Evolutionary conservation across 2,888 invertebrate species (phyloP), one percentile per base, ranked within the genome.

Genomic region (Lasioglossum oenotherae): DNA sequence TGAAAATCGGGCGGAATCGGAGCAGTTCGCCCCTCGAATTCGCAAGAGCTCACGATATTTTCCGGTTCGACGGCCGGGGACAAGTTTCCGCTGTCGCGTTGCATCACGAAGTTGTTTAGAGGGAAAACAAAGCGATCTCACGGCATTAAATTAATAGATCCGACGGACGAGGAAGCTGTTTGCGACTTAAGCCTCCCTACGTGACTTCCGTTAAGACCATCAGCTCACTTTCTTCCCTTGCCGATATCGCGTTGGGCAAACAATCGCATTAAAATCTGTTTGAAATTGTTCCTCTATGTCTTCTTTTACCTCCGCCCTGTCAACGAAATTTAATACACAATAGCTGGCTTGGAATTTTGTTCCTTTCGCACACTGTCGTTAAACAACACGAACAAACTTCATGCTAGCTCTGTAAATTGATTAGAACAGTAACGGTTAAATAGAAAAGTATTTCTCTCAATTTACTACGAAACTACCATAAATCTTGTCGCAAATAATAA

Each of bases 221-320:
- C 91, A 91, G 94, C 93, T 94, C 94, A 94, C 92, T 93, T 93
- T 91, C 92, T 89, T 88, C 89, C 80, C 86, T 78, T 85, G 86
- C 90, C 92, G 93, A 93, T 46, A 16, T 93, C 92, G 91, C 88
- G 88, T 87, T 84, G 89, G 81, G 88, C 93, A 94, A 94, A 94
- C 92, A 93, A 87, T 91, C 88, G 88, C 86, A 90, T 90, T 91
- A 90, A 90, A 92, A 91, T 92, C 91, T 90, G 84, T 89, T 88
- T 87, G 89, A 87, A 91, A 92, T 88, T 87, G 87, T 91, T 91
- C 91, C 78, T 84, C 72, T 31, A 64, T 64, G 78, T 74, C 67
- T 41, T 60, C 19, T 12, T 19, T 23, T 27, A 10, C 31, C 16
- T 6, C 6, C 6, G 16, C 2, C 6, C 31, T 64, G 31, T 64